Conservation (phyloP, 2,113 vertebrate species). For the Panthera uncia region DNA sequence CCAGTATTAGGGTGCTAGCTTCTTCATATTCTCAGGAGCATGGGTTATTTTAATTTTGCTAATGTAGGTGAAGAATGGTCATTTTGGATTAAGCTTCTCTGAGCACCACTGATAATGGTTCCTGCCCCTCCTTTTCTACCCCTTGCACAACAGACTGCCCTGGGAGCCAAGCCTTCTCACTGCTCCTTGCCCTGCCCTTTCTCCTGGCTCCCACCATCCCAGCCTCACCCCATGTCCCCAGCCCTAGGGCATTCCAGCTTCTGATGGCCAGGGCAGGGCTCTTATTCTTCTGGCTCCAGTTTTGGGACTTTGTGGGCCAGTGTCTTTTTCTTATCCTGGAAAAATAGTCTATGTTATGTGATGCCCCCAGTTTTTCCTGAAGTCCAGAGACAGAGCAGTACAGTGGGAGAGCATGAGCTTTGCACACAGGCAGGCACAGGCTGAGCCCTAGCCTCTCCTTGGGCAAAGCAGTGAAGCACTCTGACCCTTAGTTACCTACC, state of each 20-base stretch:
- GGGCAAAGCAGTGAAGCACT: neutral
- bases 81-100: neutral
- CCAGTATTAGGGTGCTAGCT: neutral
- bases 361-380: neutral
- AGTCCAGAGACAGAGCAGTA: neutral
- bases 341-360: neutral
- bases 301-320: neutral
- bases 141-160: neutral
- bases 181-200: neutral
- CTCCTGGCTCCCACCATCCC: neutral
- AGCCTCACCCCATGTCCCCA: neutral
- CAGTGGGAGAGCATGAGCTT: neutral
- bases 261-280: neutral
- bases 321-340: neutral
- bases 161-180: neutral
- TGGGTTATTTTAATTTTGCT: slow-evolving; percentile 16
- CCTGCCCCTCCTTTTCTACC: neutral
- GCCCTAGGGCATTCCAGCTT: neutral
- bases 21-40: neutral
- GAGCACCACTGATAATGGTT: neutral
- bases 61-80: neutral
- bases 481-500: neutral
- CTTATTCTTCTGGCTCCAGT: neutral
- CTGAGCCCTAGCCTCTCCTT: neutral
- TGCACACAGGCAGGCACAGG: neutral